These are phyloP conservation scores for Agrotis ipsilon DNA, from an alignment of 2,888 invertebrate genomes.

Conservation along the genomic window DNA sequence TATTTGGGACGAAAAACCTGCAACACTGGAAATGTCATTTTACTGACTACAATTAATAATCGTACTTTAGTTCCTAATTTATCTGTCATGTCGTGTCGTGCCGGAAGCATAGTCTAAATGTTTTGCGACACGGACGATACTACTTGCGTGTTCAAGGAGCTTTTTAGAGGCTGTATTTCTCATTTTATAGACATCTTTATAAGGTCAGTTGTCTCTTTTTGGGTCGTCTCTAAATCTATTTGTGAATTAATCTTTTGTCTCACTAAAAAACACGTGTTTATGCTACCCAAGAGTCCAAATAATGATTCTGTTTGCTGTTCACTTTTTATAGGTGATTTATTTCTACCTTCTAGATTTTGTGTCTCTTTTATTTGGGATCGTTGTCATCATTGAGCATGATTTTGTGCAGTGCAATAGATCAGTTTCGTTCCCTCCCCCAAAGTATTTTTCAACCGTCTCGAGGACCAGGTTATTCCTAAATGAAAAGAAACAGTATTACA, in stretches of 20 bases:
- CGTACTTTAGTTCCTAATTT: constrained; percentile 29
- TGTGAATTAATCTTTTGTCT: background rate
- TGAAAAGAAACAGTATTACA: too few relatives aligned
- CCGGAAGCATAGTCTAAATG: constrained; percentile 44
- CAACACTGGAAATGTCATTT: too few relatives aligned
- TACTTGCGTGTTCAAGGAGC: constrained; percentile 24
- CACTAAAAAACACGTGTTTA: background rate
- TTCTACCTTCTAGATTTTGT: background rate
- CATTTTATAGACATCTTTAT: background rate
- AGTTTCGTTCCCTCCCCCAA: too few relatives aligned
- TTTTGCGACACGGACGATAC: constrained; percentile 11
- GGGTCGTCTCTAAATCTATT: background rate
- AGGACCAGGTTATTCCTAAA: background rate
- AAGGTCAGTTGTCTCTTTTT: background rate
- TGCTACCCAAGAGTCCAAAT: too few relatives aligned
- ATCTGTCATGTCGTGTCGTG: constrained; percentile 12
- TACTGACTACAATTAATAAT: too few relatives aligned
- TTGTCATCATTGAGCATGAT: background rate
- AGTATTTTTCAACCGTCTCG: background rate
- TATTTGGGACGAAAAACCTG: too few relatives aligned
- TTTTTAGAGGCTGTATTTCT: constrained; percentile 17
- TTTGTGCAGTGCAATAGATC: background rate
- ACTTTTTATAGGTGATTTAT: background rate
- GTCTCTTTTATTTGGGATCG: background rate
- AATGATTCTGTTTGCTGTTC: background rate